Base-by-base conservation (phyloP, 2,113 vertebrate species). In the Hemiscyllium ocellatum region DNA sequence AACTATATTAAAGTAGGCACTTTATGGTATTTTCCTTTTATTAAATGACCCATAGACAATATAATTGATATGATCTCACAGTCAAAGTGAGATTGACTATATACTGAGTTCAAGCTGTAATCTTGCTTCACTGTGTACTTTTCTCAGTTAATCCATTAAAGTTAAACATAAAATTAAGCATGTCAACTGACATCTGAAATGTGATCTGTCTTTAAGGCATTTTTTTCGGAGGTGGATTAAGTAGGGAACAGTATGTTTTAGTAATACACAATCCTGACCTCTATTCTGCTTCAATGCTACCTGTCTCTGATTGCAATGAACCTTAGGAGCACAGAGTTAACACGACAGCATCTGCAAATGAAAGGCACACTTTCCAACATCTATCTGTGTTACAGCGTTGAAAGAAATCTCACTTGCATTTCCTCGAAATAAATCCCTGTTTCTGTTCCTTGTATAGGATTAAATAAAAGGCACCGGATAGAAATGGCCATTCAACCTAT, bases 241-340 rank as follows among this genome's bases (percentile, higher is more conserved):
- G 29, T 13, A 10, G 50, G 87, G 50, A 90, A 90, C 87, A 90
- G 29, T 90, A 52, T 90, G 87, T 65, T 61, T 90, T 15, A 29
- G 13, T 61, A 52, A 90, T 52, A 90, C 61, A 61, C 56, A 90
- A 52, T 61, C 61, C 50, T 94, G 90, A 66, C 90, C 90, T 68
- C 56, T 65, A 42, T 37, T 94, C 90, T 66, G 90, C 90, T 94
- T 94, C 65, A 94, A 22, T 68, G 29, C 90, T 61, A 61, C 87
- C 87, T 66, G 90, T 68, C n/a, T 93, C 33, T 66, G 65, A 93
- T 93, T 42, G 65, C n/a, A 19, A 68, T 37, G n/a, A 68, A n/a
- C n/a, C 42, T 37, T 6, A n/a, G 42, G 65, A 93, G 52, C 50
- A 52, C 50, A 61, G 90, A 22, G 66, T 33, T 47, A 68, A 22